Conservation (phyloP, 2,888 invertebrate genomes). For the Phymatocera aterrima region DNA sequence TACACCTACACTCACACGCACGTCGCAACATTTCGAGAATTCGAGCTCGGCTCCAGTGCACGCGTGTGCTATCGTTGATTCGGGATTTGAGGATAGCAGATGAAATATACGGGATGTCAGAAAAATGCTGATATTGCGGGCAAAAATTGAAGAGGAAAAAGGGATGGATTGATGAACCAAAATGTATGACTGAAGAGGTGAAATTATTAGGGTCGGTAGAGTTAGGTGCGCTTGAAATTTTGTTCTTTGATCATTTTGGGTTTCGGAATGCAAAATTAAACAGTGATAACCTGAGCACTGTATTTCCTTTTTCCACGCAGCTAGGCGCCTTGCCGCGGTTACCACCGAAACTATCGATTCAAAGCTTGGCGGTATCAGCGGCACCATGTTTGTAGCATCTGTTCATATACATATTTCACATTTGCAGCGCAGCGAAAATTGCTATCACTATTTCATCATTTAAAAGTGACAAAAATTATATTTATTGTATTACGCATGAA, state of each 20-base stretch:
- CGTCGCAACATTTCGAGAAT: too few species aligned
- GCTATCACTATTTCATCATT: too few species aligned
- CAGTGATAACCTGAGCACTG: not conserved
- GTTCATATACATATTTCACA: too few species aligned
- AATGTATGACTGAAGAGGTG: not conserved
- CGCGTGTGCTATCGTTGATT: slow-evolving; percentile 17
- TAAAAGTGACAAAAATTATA: too few species aligned
- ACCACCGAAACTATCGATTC: slow-evolving; percentile 24
- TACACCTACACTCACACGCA: not conserved
- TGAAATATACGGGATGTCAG: not conserved
- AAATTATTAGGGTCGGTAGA: not conserved
- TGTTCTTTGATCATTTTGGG: not conserved
- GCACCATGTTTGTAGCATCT: not conserved
- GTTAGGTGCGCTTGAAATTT: not conserved
- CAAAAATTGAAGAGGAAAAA: not conserved
- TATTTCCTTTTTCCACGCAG: slow-evolving; percentile 2
- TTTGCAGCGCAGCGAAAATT: not conserved
- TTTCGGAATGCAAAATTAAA: not conserved
- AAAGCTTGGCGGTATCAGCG: not conserved
- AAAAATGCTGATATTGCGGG: not conserved
- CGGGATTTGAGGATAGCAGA: not conserved
- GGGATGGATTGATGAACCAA: not conserved
- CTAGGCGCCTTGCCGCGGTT: slow-evolving; percentile 35
- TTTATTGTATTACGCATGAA: too few species aligned
- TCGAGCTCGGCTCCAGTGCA: not conserved